Evolutionary conservation across 2,113 vertebrate genomes (phyloP).

Genomic region (Ptilorrhoa leucosticta): DNA sequence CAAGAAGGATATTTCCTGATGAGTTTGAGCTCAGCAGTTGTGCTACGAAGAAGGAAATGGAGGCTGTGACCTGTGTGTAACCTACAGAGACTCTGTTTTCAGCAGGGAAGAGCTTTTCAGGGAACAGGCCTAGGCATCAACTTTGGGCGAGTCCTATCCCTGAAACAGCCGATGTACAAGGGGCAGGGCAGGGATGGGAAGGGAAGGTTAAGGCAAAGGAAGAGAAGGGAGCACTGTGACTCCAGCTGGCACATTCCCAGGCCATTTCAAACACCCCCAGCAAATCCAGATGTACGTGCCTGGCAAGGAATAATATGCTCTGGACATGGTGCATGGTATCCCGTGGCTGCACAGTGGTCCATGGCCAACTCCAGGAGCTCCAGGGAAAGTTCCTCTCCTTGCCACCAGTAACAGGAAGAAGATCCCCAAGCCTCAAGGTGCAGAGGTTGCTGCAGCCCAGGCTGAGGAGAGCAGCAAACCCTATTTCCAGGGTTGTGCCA

Average conservation of each 20-base stretch:
- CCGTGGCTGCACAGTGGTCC: not conserved
- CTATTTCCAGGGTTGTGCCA: not conserved
- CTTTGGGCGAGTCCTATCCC: not conserved
- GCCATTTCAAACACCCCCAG: not conserved
- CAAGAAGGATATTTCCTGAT: not conserved
- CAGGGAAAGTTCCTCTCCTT: not conserved
- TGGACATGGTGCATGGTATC: not conserved
- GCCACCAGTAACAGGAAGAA: not conserved
- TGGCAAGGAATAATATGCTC: rapidly evolving
- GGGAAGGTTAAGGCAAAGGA: not conserved
- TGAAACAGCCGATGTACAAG: not conserved
- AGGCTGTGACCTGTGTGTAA: not conserved
- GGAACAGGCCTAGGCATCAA: not conserved
- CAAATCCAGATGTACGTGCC: not conserved
- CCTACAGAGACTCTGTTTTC: not conserved
- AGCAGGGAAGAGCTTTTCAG: not conserved
- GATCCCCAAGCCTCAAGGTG: not conserved
- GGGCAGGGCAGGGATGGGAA: not conserved
- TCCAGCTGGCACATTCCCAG: not conserved
- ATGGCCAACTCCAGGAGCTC: not conserved
- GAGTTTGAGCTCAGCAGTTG: not conserved
- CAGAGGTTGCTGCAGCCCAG: not conserved
- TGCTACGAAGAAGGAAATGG: not conserved
- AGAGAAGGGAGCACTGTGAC: not conserved
- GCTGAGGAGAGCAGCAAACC: not conserved